These are phyloP conservation scores for Drosophila quadrilineata DNA, from an alignment of 1,140 invertebrate species.

Conservation along the genomic window DNA sequence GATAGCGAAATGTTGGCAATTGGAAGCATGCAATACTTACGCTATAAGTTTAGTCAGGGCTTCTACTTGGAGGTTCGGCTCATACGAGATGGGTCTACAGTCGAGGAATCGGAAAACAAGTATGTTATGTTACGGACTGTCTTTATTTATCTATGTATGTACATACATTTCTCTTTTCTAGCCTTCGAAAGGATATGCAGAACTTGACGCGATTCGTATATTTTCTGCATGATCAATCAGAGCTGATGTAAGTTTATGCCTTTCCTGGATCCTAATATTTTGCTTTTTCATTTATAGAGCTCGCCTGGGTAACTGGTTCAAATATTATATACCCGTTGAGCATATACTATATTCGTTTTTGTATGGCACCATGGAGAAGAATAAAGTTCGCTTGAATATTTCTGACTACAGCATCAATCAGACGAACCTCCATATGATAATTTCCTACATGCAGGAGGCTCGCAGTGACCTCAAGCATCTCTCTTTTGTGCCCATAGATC, in stretches of 20 bases:
- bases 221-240: conserved; percentile 65
- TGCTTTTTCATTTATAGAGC: conserved; percentile 21
- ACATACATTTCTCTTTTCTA: neutral
- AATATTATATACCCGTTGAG: conserved; percentile 68
- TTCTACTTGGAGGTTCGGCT: conserved; percentile 68
- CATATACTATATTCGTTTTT: conserved; percentile 67
- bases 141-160: neutral
- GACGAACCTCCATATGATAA: conserved; percentile 48
- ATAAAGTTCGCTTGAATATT: conserved; percentile 64
- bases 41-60: conserved; percentile 64
- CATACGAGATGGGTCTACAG: conserved; percentile 49
- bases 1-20: conserved; percentile 90
- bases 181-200: conserved; percentile 62
- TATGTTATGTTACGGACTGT: conserved; percentile 16
- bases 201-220: conserved; percentile 63
- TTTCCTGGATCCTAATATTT: neutral
- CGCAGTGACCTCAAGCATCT: conserved; percentile 41
- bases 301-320: conserved; percentile 57
- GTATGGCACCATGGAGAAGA: conserved; percentile 70
- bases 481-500: neutral
- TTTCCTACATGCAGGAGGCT: conserved; percentile 46
- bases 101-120: conserved; percentile 60
- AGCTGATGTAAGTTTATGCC: conserved; percentile 56
- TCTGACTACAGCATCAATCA: conserved; percentile 65
- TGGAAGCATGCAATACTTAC: conserved; percentile 82